These are phyloP conservation scores for Acleris holmiana DNA, from an alignment of 2,888 invertebrate species.

Conservation along the genomic window DNA sequence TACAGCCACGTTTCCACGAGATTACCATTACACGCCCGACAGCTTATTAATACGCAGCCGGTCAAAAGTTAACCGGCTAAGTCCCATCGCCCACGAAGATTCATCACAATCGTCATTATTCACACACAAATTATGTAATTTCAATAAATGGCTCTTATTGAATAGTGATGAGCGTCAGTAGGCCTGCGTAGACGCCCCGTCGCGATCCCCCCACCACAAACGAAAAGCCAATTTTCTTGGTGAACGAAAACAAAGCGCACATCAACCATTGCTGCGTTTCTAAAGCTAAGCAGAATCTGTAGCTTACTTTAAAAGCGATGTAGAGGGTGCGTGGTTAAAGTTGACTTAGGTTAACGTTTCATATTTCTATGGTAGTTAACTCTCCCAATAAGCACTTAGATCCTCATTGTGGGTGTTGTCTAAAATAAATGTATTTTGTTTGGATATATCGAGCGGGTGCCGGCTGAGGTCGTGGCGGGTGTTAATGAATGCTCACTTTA, in stretches of 20 bases:
- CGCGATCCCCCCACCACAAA: conserved; percentile 52
- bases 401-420: conserved; percentile 61
- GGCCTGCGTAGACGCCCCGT: conserved; percentile 72
- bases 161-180: conserved; percentile 84
- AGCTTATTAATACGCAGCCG: conserved; percentile 79
- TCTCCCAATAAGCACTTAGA: conserved; percentile 71
- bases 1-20: conserved; percentile 72
- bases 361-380: conserved; percentile 48
- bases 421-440: conserved; percentile 77
- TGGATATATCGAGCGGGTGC: conserved; percentile 67
- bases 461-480: conserved; percentile 58
- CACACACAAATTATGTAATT: conserved; percentile 85
- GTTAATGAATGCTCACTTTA: conserved; percentile 64
- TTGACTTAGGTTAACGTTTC: conserved; percentile 5
- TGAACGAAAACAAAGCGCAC: conserved; percentile 40
- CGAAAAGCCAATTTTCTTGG: conserved; percentile 47
- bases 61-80: conserved; percentile 84
- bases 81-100: conserved; percentile 83
- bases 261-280: conserved; percentile 44
- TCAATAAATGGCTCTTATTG: conserved; percentile 84
- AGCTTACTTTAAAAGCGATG: conserved; percentile 45
- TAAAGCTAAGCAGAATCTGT: conserved; percentile 11
- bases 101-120: conserved; percentile 84
- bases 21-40: conserved; percentile 59
- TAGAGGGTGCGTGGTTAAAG: conserved; percentile 31